Evolutionary conservation across 2,113 vertebrate species (phyloP).

Genomic region (Labeo rohita): DNA sequence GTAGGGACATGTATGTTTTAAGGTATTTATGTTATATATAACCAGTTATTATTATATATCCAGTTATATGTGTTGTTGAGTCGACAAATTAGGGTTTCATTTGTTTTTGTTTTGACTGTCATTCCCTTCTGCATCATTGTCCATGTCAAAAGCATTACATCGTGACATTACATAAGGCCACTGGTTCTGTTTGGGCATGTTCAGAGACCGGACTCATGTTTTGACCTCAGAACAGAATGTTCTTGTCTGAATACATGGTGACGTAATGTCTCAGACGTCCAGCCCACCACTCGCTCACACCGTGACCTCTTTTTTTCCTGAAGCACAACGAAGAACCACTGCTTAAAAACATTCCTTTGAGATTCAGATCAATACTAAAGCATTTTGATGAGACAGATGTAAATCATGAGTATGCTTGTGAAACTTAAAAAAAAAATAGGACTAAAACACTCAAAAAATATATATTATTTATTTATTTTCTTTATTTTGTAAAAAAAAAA

Average conservation of each 20-base stretch:
- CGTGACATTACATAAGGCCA: constrained; percentile 64
- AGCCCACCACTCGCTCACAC: constrained; percentile 15
- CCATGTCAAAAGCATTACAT: constrained; percentile 53
- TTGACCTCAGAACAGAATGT: constrained; percentile 51
- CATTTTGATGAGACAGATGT: neutral
- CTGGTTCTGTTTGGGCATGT: constrained; percentile 66
- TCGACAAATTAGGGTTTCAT: neutral
- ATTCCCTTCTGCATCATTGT: constrained; percentile 1
- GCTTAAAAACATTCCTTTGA: neutral
- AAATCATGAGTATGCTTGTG: neutral
- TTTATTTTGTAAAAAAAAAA: too few species aligned
- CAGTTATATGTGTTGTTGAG: neutral
- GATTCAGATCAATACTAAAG: neutral
- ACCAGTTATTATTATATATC: too few species aligned
- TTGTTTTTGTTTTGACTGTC: constrained; percentile 7
- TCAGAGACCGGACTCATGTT: neutral
- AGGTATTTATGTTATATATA: neutral
- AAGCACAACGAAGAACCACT: neutral
- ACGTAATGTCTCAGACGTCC: constrained; percentile 20
- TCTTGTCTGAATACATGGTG: constrained; percentile 21
- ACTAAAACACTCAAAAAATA: too few species aligned
- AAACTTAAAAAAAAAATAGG: neutral
- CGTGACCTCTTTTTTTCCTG: constrained; percentile 1
- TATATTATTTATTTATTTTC: too few species aligned
- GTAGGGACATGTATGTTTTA: neutral